These are phyloP conservation scores for Vipera ursinii DNA, from an alignment of 2,797 vertebrate species.

Conservation along the genomic window DNA sequence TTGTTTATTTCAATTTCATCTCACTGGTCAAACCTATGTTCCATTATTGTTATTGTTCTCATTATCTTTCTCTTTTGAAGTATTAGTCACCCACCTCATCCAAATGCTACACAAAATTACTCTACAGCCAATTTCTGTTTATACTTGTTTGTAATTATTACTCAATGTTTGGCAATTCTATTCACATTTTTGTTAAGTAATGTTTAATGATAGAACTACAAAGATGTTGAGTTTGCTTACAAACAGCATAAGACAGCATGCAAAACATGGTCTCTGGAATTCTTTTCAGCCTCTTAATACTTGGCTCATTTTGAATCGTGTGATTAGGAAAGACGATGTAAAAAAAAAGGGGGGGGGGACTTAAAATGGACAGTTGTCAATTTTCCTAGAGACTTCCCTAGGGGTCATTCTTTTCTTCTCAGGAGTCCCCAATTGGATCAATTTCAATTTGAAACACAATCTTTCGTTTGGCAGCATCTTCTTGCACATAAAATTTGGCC, in stretches of 20 bases:
- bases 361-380: background rate
- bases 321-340: background rate
- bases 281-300: background rate
- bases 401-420: background rate
- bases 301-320: background rate
- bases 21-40: background rate
- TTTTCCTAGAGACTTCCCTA: background rate
- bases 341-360: background rate
- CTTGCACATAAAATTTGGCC: background rate
- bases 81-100: background rate
- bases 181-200: background rate
- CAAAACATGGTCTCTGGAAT: background rate
- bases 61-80: background rate
- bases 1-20: background rate
- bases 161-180: background rate
- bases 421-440: background rate
- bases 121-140: background rate
- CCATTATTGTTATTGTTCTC: background rate
- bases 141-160: background rate
- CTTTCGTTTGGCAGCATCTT: background rate
- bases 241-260: background rate
- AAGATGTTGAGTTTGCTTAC: background rate
- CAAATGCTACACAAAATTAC: background rate
- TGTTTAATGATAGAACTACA: background rate
- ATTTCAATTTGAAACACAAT: background rate